Base-by-base conservation (phyloP, 2,888 invertebrate species). In the Apamea sordens region DNA sequence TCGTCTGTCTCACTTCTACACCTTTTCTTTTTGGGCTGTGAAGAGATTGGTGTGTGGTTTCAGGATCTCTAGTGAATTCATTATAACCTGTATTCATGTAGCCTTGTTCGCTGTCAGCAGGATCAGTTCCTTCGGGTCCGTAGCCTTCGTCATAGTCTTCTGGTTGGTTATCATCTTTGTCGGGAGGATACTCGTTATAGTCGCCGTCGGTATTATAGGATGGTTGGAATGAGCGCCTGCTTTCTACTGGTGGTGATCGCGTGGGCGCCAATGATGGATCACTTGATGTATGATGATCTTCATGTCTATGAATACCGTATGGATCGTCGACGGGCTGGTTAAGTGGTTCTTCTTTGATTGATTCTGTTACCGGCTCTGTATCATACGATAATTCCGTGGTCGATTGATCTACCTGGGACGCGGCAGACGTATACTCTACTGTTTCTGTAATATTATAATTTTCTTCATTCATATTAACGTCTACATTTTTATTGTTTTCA, bases 1-100 rank as follows among this genome's bases (percentile, higher is more conserved):
- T 94, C 28, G 94, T 94, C 92, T 97, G 97, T 86, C 93, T 94
- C 21, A 97, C 95, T 77, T 97, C 95, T 44, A 96, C 85, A 36
- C 92, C 94, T 90, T 94, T 96, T 80, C 91, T 92, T 83, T 90
- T 93, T 63, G 93, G 90, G 87, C 89, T 93, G 89, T 94, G 92
- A 75, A 95, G 90, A 63, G 95, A 93, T 88, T 95, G 94, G 86
- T 96, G 95, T 56, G 94, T 93, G 70, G 93, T 88, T 84, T 94
- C 94, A 28, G 92, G 84, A 78, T 92, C 92, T 94, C 86, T 97
- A 94, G 88, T 96, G 96, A 92, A 90, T 81, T 98, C 97, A 85
- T 98, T 97, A 72, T 98, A 97, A 86, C 97, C 97, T 13, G 97
- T 96, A 71, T 98, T 97, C 64, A 98, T 97, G 56, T 84, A 89